Evolutionary conservation across 2,888 invertebrate genomes (phyloP), one percentile per base, ranked within the genome.

Genomic region (Pterostichus madidus): DNA sequence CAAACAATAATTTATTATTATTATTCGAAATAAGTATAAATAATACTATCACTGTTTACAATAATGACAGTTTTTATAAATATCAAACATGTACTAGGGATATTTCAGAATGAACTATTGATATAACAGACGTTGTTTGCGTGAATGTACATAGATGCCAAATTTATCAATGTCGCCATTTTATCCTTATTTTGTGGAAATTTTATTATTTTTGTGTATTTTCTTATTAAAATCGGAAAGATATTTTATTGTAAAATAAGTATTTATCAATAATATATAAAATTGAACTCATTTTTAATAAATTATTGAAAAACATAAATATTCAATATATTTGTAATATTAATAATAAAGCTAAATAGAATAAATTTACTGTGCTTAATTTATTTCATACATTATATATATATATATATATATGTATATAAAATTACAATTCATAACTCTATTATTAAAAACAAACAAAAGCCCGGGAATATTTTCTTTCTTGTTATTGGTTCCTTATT

Each of bases 61-160:
- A 53, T 17, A 81, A 75, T 61, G 75, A 81, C 75, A 73, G 75
- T 75, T 81, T 81, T 81, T 75, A 56, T 32, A 81, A 83, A 64
- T 39, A 77, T 52, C 49, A 59, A 24, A n/a, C 1, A 31, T 7
- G 46, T 31, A 75, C 77, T 83, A 77, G 83, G 83, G 76, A 68
- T 13, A 77, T 83, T 83, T 68, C 52, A 52, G n/a, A 35, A n/a
- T 32, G 13, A 35, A 77, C 49, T 77, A 77, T 83, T 83, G 83
- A 77, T 46, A 64, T 64, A 39, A 39, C 35, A 80, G 44, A 77
- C 64, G 39, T 83, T 83, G 77, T 83, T 83, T 77, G 77, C 52
- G 17, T 52, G 24, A 75, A 49, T 59, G 39, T 61, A 75, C 81
- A 81, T 5, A n/a, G 81, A 59, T 81, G 81, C 75, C 81, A 75